Percentiles rank a stretch among this genome's conserved stretches.
Conservation (phyloP, 2,888 invertebrate genomes). For the Nemurella pictetii region DNA sequence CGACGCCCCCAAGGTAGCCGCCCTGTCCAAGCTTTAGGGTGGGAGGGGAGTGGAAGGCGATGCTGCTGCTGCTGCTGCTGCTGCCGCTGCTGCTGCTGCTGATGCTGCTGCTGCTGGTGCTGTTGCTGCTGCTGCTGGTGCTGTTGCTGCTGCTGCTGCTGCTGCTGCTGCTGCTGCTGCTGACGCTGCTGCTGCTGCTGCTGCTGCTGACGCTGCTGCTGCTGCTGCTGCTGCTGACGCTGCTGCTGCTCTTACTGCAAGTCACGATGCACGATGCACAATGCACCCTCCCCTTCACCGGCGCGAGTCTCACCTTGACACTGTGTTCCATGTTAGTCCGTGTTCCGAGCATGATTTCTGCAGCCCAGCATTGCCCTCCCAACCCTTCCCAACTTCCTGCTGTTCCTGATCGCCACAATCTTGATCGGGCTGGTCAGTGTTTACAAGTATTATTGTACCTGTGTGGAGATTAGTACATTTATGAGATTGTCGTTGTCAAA, state of each 20-base stretch:
- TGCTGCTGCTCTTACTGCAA: not conserved
- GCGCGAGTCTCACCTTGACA: not conserved
- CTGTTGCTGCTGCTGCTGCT: not conserved
- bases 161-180: not conserved
- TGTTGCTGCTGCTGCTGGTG: not conserved
- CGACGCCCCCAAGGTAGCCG: constrained; percentile 3
- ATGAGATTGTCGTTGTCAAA: not conserved
- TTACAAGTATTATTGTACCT: not conserved
- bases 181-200: not conserved
- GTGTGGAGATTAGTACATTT: not conserved
- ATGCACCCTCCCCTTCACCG: not conserved
- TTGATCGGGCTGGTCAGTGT: not conserved
- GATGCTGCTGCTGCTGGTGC: not conserved
- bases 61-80: not conserved
- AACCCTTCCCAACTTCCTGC: too few species aligned
- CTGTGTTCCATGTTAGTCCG: not conserved
- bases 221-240: not conserved
- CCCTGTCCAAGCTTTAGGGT: constrained; percentile 36
- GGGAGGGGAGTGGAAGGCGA: not conserved
- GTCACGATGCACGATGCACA: not conserved
- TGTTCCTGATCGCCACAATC: too few species aligned
- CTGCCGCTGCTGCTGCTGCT: not conserved
- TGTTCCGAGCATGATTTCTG: not conserved
- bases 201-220: not conserved
- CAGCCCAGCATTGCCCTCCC: not conserved